Conservation (phyloP, 2,888 invertebrate species). For the Smittia sp. region DNA sequence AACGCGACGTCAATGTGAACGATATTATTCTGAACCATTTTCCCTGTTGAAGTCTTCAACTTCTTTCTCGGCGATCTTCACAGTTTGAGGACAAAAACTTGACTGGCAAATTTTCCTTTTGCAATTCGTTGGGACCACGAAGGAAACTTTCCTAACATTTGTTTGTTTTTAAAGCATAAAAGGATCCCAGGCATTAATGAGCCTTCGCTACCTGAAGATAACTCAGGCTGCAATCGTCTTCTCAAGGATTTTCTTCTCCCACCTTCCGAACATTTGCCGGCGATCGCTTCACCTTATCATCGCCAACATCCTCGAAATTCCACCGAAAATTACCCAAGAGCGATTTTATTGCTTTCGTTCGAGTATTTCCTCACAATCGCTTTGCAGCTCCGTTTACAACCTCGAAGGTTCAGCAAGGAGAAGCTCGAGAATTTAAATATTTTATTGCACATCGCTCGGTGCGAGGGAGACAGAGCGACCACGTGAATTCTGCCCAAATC, state of each 20-base stretch:
- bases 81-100: background rate
- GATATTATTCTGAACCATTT: slow-evolving; percentile 32
- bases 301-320: background rate
- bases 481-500: too few relatives aligned
- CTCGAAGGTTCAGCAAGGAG: too few relatives aligned
- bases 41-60: background rate
- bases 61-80: background rate
- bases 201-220: background rate
- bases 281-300: background rate
- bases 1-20: slow-evolving; percentile 38
- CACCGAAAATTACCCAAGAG: background rate
- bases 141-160: background rate
- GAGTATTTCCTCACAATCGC: slow-evolving; percentile 3
- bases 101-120: slow-evolving; percentile 22
- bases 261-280: background rate
- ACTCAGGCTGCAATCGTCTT: background rate
- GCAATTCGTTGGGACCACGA: background rate
- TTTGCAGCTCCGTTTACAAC: too few relatives aligned
- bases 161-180: slow-evolving; percentile 30
- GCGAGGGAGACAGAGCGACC: too few relatives aligned
- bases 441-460: too few relatives aligned
- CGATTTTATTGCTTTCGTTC: background rate
- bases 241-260: slow-evolving; percentile 27
- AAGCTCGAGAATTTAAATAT: too few relatives aligned
- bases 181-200: slow-evolving; percentile 13